Percentiles rank a stretch among this genome's conserved stretches.
Evolutionary conservation across 2,113 vertebrate species (phyloP).

Genomic region (Limanda limanda): DNA sequence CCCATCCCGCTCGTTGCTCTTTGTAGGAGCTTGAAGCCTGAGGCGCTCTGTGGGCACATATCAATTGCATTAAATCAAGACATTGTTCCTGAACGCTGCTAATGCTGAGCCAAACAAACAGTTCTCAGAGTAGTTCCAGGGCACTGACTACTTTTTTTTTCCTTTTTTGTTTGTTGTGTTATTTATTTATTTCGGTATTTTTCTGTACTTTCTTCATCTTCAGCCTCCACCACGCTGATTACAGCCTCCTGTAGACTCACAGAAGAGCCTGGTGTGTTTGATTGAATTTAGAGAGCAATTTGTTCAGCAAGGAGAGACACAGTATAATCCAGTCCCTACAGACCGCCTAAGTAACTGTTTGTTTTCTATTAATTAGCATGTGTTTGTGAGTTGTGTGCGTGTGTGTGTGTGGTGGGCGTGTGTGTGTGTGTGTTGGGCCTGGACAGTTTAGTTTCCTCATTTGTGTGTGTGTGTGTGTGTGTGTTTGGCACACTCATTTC

Average conservation of each 20-base stretch:
- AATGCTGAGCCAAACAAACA: conserved; percentile 37
- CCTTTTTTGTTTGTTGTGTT: neutral
- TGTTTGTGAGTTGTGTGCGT: conserved; percentile 42
- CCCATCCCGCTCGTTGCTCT: conserved; percentile 1
- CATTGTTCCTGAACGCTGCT: conserved; percentile 24
- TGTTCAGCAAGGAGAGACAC: conserved; percentile 68
- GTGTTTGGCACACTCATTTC: conserved; percentile 25
- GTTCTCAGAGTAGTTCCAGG: conserved; percentile 33
- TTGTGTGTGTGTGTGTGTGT: conserved; percentile 43
- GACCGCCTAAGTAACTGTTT: conserved; percentile 68
- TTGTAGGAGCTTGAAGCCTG: conserved; percentile 14
- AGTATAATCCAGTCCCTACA: conserved; percentile 70
- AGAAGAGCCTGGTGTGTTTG: conserved; percentile 60
- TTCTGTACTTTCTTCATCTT: conserved; percentile 29
- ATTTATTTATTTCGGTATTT: conserved; percentile 10
- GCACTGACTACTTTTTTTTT: neutral
- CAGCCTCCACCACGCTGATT: conserved; percentile 49
- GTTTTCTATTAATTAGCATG: conserved; percentile 77
- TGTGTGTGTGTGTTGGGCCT: conserved; percentile 39
- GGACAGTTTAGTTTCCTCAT: conserved; percentile 27
- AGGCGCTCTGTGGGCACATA: conserved; percentile 41
- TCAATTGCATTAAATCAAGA: conserved; percentile 42
- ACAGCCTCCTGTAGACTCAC: conserved; percentile 53
- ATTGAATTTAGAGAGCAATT: conserved; percentile 78
- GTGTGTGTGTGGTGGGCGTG: conserved; percentile 18